Evolutionary conservation across 1,140 invertebrate genomes (phyloP), one percentile per base, ranked within the genome.

Genomic region (Brachionus koreanus): DNA sequence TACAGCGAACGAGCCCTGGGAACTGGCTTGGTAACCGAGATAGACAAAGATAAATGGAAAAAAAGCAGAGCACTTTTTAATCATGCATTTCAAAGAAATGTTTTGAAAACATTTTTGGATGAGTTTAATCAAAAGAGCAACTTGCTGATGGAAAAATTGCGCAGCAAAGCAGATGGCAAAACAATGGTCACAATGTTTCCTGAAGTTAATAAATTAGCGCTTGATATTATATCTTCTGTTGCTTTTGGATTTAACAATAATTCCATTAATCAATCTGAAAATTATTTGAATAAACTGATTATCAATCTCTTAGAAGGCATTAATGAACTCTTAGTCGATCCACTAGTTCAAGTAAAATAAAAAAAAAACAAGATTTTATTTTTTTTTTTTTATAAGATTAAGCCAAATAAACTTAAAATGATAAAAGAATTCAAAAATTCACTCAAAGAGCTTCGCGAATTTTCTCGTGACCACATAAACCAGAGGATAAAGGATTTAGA

Each of bases 231-330:
- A 25, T 23, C 76, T 13, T 33, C 33, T 37, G 37, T 79, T 42
- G 76, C 76, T 79, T 65, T 79, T 61, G 76, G 76, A 4, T 23
- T 79, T 39, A 65, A 79, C 29, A 65, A 42, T 43, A 49, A 79
- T 39, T 79, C 76, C 1, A 39, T 79, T 2, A 57, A 79, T 43
- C 25, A 79, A 19, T 13, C 9, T 65, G 57, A 42, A 43, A 79
- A 57, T 61, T 19, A 79, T 61, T 42, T 79, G 29, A 79, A 79
- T 12, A 37, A 19, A 23, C 12, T 61, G 13, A 61, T 79, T 13
- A 61, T 43, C 0, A 52, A 61, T 42, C 35, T 79, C 33, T 61
- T 79, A 65, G 6, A 57, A 5, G 49, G 76, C 12, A 39, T 65
- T 13, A 61, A 65, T 37, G 35, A 61, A 3, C 13, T 61, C 12